Evolutionary conservation across 1,140 invertebrate species (phyloP).

Genomic region (Muscidifurax raptorellus): DNA sequence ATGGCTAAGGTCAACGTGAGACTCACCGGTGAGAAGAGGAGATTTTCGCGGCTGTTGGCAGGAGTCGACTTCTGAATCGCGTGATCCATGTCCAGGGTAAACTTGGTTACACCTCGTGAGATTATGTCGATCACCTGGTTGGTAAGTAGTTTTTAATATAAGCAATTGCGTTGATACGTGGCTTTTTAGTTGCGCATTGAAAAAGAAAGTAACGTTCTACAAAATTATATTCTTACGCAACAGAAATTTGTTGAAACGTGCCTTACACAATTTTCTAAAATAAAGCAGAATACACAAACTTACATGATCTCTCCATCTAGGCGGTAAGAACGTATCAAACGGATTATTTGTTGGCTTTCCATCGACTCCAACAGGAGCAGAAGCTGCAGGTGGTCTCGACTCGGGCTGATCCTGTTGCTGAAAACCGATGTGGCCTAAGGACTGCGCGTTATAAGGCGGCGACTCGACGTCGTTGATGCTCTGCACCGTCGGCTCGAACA

Average conservation of each 20-base stretch:
- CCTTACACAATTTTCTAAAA: background rate
- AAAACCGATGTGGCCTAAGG: background rate
- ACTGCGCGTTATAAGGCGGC: background rate
- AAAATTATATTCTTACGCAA: too few relatives aligned
- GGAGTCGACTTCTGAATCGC: constrained; percentile 58
- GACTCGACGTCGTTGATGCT: background rate
- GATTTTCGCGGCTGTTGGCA: constrained; percentile 68
- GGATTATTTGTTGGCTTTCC: background rate
- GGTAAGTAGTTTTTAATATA: background rate
- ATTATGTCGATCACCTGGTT: constrained; percentile 73
- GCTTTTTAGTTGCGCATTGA: too few relatives aligned
- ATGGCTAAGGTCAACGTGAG: constrained; percentile 80
- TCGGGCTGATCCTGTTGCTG: too few relatives aligned
- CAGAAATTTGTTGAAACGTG: too few relatives aligned
- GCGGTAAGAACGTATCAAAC: constrained; percentile 18
- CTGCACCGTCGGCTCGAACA: background rate
- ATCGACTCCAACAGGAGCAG: background rate
- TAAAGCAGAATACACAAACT: too few relatives aligned
- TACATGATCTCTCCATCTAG: constrained; percentile 26
- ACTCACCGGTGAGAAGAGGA: constrained; percentile 81
- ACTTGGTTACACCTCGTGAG: constrained; percentile 70
- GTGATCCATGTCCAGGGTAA: constrained; percentile 73
- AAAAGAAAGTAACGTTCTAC: too few relatives aligned
- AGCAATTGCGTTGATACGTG: too few relatives aligned
- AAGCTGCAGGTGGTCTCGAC: background rate